Percentiles rank a stretch among this genome's conserved stretches.
Evolutionary conservation across 2,888 invertebrate genomes (phyloP).

Genomic region (Hermaeophaga mercurialis): DNA sequence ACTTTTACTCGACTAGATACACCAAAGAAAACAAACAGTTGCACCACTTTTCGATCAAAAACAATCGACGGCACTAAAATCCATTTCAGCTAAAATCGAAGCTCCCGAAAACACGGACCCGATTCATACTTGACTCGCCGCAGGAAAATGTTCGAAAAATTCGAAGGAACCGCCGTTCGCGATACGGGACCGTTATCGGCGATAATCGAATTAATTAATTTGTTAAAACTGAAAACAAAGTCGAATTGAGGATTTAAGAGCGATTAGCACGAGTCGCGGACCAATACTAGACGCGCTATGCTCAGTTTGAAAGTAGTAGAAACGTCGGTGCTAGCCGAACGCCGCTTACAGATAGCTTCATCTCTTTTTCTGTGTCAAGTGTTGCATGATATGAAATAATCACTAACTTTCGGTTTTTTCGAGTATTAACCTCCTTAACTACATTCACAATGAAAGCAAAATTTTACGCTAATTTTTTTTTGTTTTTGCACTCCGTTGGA

Average conservation of each 20-base stretch:
- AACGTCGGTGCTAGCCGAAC: slow-evolving; percentile 45
- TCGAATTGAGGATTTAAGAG: slow-evolving; percentile 12
- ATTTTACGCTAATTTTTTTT: too few species aligned
- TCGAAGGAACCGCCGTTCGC: too few species aligned
- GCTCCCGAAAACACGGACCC: not conserved
- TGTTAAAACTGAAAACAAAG: not conserved
- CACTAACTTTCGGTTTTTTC: slow-evolving; percentile 21
- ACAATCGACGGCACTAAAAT: not conserved
- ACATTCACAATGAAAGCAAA: slow-evolving; percentile 16
- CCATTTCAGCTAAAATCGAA: slow-evolving; percentile 7
- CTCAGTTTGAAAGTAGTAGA: slow-evolving; percentile 47
- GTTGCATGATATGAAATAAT: slow-evolving; percentile 21
- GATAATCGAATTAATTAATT: not conserved
- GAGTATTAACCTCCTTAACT: slow-evolving; percentile 18
- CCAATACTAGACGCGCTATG: slow-evolving; percentile 34
- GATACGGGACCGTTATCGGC: too few species aligned
- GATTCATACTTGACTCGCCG: slow-evolving; percentile 9
- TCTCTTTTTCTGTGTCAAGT: slow-evolving; percentile 29
- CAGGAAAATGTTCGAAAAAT: too few species aligned
- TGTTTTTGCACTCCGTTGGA: too few species aligned
- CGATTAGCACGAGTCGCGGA: slow-evolving; percentile 30
- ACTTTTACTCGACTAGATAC: slow-evolving; percentile 35
- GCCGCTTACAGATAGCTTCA: slow-evolving; percentile 26
- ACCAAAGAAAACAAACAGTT: slow-evolving; percentile 23
- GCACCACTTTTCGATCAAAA: slow-evolving; percentile 17